These are phyloP conservation scores for Cardiocondyla obscurior DNA, from an alignment of 1,140 invertebrate species.

Conservation along the genomic window DNA sequence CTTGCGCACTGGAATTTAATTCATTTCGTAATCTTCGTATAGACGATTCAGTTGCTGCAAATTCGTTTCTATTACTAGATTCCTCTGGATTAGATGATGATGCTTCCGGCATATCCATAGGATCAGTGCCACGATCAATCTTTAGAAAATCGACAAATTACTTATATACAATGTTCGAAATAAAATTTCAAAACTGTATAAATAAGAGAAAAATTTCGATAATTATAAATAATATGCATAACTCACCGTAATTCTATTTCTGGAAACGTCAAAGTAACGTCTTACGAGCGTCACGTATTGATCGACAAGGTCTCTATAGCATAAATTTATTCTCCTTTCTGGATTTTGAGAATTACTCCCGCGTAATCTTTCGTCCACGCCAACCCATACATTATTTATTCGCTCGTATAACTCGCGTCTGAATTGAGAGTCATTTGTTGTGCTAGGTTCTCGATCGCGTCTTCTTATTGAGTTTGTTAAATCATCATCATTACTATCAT, in stretches of 20 bases:
- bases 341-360: slow-evolving; percentile 49
- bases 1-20: slow-evolving; percentile 61
- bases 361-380: slow-evolving; percentile 51
- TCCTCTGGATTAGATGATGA: slow-evolving; percentile 36
- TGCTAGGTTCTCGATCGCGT: slow-evolving; percentile 3
- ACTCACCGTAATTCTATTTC: slow-evolving; percentile 81
- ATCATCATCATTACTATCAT: slow-evolving; percentile 47
- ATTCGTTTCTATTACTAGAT: slow-evolving; percentile 34
- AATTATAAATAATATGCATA: not conserved
- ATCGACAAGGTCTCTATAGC: slow-evolving; percentile 81
- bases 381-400: slow-evolving; percentile 39
- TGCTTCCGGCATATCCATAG: slow-evolving; percentile 85
- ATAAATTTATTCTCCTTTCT: slow-evolving; percentile 63
- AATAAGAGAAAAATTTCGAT: slow-evolving; percentile 71
- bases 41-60: slow-evolving; percentile 44
- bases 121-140: slow-evolving; percentile 85
- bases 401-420: slow-evolving; percentile 26
- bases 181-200: too few species aligned
- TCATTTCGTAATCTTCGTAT: slow-evolving; percentile 68
- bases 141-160: slow-evolving; percentile 31
- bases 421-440: not conserved
- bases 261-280: slow-evolving; percentile 83
- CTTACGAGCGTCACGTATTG: slow-evolving; percentile 84
- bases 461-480: not conserved
- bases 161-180: too few species aligned